Conservation (phyloP, 2,888 invertebrate species). For the Diabrotica balteata region DNA sequence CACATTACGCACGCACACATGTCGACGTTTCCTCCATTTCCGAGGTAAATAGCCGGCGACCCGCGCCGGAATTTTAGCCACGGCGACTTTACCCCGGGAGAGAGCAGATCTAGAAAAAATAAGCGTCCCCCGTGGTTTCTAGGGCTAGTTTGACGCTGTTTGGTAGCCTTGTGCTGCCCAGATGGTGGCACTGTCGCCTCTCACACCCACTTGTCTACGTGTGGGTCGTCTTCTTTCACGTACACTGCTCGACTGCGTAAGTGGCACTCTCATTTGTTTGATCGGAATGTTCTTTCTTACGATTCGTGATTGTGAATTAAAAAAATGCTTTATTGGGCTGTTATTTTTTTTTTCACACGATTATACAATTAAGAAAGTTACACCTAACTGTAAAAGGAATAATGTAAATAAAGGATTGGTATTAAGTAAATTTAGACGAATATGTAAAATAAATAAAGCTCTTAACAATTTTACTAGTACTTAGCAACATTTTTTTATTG, state of each 20-base stretch:
- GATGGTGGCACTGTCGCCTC: slow-evolving; percentile 27
- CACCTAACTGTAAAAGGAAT: no score
- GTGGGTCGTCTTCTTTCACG: slow-evolving; percentile 35
- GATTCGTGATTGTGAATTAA: no score
- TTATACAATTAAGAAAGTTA: no score
- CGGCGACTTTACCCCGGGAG: slow-evolving; percentile 17
- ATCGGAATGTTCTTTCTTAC: no score
- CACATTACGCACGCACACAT: slow-evolving; percentile 15
- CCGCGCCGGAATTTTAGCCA: background rate
- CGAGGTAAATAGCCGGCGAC: slow-evolving; percentile 2
- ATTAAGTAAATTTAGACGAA: no score
- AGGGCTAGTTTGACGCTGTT: slow-evolving; percentile 29
- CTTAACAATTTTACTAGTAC: no score
- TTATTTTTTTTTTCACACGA: no score
- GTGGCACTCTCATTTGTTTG: no score
- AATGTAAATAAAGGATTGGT: no score
- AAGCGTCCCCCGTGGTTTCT: slow-evolving; percentile 19
- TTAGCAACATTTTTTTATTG: no score
- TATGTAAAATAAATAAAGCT: no score
- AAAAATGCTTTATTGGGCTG: no score
- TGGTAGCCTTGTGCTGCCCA: slow-evolving; percentile 35
- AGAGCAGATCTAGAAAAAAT: slow-evolving; percentile 12
- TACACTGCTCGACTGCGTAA: slow-evolving; percentile 15
- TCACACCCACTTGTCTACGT: slow-evolving; percentile 42
- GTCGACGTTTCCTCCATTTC: slow-evolving; percentile 15